phyloP scores from a whole-genome alignment of 2,797 vertebrate species.

The Sternarchorhynchus goeldii region DNA sequence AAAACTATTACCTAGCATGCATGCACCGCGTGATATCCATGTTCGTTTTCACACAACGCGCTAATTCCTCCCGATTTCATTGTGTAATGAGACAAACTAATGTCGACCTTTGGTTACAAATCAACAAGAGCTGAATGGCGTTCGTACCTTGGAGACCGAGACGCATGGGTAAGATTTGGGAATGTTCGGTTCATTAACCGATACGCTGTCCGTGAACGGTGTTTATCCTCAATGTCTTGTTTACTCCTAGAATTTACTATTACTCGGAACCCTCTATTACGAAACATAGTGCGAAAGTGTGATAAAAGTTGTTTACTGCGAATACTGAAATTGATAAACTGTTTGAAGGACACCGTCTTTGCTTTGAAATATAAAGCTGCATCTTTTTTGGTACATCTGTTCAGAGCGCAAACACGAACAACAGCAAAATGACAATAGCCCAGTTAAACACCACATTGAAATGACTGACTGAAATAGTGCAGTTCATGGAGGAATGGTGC shows the following conservation, averaged over 20 bases:
- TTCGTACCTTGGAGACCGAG: constrained; percentile 70
- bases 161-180: constrained; percentile 69
- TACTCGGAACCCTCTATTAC: not conserved
- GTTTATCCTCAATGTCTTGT: not conserved
- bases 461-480: too few relatives aligned
- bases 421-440: not conserved
- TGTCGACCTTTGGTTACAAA: constrained; percentile 62
- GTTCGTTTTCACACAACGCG: constrained; percentile 67
- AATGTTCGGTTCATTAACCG: not conserved
- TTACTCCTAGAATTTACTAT: not conserved
- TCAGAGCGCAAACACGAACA: not conserved
- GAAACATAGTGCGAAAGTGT: too few relatives aligned
- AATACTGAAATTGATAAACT: not conserved
- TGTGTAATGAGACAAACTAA: constrained; percentile 59
- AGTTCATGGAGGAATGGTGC: too few relatives aligned
- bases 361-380: constrained; percentile 32
- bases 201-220: not conserved
- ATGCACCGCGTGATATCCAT: constrained; percentile 84
- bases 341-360: not conserved
- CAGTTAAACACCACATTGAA: too few relatives aligned
- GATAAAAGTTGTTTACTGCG: not conserved
- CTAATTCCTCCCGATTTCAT: constrained; percentile 61
- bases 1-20: constrained; percentile 77
- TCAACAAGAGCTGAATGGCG: constrained; percentile 74
- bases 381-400: constrained; percentile 18